Percentiles rank a stretch among this genome's conserved stretches.
phyloP scores from a whole-genome alignment of 2,888 invertebrate genomes.

The Pristionchus maxplancki region DNA sequence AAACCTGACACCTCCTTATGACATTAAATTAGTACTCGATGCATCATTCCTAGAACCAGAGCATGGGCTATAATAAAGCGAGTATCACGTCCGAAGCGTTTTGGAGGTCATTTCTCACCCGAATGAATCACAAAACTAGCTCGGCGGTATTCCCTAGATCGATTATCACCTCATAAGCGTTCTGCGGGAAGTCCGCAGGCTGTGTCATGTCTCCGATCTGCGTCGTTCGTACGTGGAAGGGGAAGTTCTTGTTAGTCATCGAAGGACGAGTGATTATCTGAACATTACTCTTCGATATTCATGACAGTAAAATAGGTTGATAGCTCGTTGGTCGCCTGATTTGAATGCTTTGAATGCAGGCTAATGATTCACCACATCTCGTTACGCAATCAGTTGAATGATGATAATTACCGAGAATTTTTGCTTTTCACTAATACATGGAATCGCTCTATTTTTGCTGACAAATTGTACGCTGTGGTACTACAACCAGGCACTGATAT shows the following conservation, averaged over 20 bases:
- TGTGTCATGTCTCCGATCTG: slow-evolving; percentile 80
- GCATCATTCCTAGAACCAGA: too few relatives aligned
- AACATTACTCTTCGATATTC: slow-evolving; percentile 65
- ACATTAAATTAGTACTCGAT: too few relatives aligned
- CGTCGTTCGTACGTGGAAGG: slow-evolving; percentile 90
- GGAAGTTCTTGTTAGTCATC: slow-evolving; percentile 90
- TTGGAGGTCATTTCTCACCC: too few relatives aligned
- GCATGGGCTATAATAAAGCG: too few relatives aligned
- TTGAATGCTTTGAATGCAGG: background rate
- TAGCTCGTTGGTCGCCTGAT: background rate
- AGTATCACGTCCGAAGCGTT: too few relatives aligned
- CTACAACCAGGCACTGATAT: background rate
- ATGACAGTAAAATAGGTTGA: background rate
- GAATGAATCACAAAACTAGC: too few relatives aligned
- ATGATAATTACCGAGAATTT: too few relatives aligned
- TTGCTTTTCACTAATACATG: too few relatives aligned
- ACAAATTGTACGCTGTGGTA: background rate
- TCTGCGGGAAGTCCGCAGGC: slow-evolving; percentile 50
- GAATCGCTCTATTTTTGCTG: background rate
- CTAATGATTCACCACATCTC: background rate
- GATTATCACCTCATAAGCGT: slow-evolving; percentile 42
- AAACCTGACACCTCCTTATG: too few relatives aligned
- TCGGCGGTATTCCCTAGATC: too few relatives aligned
- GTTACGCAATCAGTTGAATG: too few relatives aligned
- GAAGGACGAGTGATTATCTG: slow-evolving; percentile 89